phyloP scores from a whole-genome alignment of 2,113 vertebrate genomes.

The Alligator mississippiensis region DNA sequence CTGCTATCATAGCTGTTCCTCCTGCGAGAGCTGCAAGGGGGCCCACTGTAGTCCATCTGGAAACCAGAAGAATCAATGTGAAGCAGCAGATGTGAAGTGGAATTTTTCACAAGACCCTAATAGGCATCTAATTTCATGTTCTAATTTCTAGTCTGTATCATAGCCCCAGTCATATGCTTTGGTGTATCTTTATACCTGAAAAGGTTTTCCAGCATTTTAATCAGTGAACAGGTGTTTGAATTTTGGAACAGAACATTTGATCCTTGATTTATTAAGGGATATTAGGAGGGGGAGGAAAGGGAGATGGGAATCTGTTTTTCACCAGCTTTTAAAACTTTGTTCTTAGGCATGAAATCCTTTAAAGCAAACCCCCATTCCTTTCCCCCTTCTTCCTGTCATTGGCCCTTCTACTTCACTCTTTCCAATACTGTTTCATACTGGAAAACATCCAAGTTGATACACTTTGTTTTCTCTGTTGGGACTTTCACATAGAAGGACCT shows the following conservation, averaged over 20 bases:
- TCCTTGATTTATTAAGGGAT: neutral
- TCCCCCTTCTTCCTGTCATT: neutral
- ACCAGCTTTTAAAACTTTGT: neutral
- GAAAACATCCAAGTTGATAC: neutral
- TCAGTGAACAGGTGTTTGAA: neutral
- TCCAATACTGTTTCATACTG: neutral
- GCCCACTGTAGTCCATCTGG: slow-evolving; percentile 92
- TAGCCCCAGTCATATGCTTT: neutral
- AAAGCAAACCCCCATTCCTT: neutral
- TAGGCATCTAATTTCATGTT: neutral
- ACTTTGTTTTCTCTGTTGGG: neutral
- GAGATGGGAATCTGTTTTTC: neutral
- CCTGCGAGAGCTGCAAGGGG: slow-evolving; percentile 82
- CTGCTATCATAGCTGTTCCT: slow-evolving; percentile 87
- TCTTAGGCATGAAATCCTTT: neutral
- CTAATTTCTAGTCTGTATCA: neutral
- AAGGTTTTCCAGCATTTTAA: neutral
- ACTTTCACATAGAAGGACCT: neutral
- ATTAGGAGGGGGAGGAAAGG: neutral
- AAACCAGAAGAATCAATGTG: slow-evolving; percentile 36
- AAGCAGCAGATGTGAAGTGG: neutral
- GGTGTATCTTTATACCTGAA: neutral
- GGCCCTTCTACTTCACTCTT: neutral
- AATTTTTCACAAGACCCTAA: neutral
- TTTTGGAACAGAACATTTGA: neutral